Evolutionary conservation across 2,797 vertebrate species (phyloP).

Genomic region (Tangara arthus): DNA sequence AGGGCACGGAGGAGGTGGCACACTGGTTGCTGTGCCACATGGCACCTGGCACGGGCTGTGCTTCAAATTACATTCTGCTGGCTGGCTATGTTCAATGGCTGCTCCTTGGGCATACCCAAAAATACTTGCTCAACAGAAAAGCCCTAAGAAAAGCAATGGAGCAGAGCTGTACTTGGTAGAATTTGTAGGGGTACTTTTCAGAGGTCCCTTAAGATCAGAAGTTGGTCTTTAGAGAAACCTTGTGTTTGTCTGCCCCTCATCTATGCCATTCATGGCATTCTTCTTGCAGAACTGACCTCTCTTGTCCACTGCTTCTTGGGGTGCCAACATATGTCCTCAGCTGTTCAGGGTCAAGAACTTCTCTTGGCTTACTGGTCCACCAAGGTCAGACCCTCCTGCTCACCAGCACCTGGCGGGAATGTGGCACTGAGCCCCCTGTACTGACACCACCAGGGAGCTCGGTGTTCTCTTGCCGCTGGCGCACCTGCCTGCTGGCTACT

Average conservation of each 20-base stretch:
- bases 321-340: neutral
- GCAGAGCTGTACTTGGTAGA: neutral
- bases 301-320: neutral
- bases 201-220: neutral
- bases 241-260: neutral
- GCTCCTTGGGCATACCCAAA: neutral
- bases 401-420: constrained; percentile 27
- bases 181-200: neutral
- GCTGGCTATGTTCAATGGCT: neutral
- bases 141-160: neutral
- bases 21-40: accelerated
- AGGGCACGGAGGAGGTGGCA: neutral
- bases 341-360: neutral
- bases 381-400: neutral
- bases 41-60: neutral
- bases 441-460: constrained; percentile 74
- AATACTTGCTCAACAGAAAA: neutral
- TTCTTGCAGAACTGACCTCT: neutral
- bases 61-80: neutral
- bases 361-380: neutral
- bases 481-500: constrained; percentile 74
- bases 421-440: constrained; percentile 68
- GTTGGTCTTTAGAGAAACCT: neutral
- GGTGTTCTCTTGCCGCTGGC: constrained; percentile 79
- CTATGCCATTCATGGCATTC: neutral